phyloP scores from a whole-genome alignment of 1,140 invertebrate genomes.

The Adoxophyes honmai region DNA sequence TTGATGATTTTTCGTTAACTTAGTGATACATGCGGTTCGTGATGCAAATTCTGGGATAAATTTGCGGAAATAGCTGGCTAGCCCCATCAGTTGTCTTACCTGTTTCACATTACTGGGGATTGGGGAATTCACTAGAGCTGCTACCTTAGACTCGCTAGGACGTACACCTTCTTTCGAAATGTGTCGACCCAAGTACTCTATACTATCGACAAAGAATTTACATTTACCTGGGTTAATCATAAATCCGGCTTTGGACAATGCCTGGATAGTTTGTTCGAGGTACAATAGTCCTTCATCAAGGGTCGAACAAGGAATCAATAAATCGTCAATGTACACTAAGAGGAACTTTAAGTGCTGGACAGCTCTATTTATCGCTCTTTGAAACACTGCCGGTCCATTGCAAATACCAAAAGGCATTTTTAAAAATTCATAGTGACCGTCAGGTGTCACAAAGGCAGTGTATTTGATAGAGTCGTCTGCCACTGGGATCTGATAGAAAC shows the following conservation, averaged over 20 bases:
- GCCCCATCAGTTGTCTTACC: conserved; percentile 37
- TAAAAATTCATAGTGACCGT: conserved; percentile 21
- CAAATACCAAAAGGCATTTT: conserved; percentile 27
- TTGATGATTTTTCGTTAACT: conserved; percentile 27
- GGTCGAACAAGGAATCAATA: background rate
- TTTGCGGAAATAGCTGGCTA: conserved; percentile 29
- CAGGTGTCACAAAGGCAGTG: conserved; percentile 17
- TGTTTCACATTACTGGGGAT: conserved; percentile 34
- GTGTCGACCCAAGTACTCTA: conserved; percentile 41
- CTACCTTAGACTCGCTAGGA: conserved; percentile 24
- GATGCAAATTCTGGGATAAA: conserved; percentile 36
- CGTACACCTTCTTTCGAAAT: conserved; percentile 24
- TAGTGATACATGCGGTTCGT: conserved; percentile 31
- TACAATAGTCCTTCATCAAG: background rate
- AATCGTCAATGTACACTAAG: background rate
- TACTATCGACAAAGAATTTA: conserved; percentile 21
- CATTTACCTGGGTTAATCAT: background rate
- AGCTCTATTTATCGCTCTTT: conserved; percentile 20
- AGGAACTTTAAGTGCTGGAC: conserved; percentile 10
- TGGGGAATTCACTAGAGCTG: conserved; percentile 28
- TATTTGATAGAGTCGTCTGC: conserved; percentile 17
- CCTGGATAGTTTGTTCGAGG: background rate
- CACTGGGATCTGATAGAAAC: conserved; percentile 25
- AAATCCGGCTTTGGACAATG: background rate
- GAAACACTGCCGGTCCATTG: conserved; percentile 19